Base-by-base conservation (phyloP, 2,113 vertebrate species). In the Aptenodytes forsteri region DNA sequence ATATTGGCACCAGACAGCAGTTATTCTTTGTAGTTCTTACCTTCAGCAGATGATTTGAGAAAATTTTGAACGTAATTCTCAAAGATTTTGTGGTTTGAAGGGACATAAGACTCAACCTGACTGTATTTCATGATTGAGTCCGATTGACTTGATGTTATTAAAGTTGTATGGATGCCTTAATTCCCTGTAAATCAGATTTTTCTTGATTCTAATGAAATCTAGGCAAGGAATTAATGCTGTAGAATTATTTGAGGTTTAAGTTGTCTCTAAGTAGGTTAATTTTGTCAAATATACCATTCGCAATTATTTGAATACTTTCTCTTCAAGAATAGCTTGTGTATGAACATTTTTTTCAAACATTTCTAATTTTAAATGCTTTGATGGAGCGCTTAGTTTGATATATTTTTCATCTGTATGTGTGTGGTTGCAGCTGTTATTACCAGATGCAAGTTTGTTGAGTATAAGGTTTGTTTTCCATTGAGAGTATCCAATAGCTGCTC, bases 361-460 rank as follows among this genome's bases (percentile, higher is more conserved):
- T 87, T 93, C 55, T 95, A 75, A 84, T 89, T 94, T 90, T 66
- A 84, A 83, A n/a, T 78, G 54, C 75, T 90, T 90, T 93, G 75
- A 29, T 86, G 71, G 75, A 77, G 52, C 1, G 3, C 46, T 95
- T 92, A 70, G 30, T 62, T 93, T 89, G 50, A 67, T 94, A 23
- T 36, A 47, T 84, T 95, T 93, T 94, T 92, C 14, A 56, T 78
- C 61, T 91, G 3, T 42, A 7, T 71, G 20, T 70, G 18, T 82
- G 30, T 83, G 32, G 61, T 58, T 86, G 89, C 95, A 97, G 89
- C 96, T 95, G 86, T 97, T 96, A 56, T 27, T 93, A 61, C 80
- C 89, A 92, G 71, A 54, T 95, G 76, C 70, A 6, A 18, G 42
- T 71, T 78, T 88, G 27, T 86, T 84, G 32, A 86, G n/a, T 86